Percentiles rank a stretch among this genome's conserved stretches.
Evolutionary conservation across 2,797 vertebrate species (phyloP).

Genomic region (Orestias chungarensis): DNA sequence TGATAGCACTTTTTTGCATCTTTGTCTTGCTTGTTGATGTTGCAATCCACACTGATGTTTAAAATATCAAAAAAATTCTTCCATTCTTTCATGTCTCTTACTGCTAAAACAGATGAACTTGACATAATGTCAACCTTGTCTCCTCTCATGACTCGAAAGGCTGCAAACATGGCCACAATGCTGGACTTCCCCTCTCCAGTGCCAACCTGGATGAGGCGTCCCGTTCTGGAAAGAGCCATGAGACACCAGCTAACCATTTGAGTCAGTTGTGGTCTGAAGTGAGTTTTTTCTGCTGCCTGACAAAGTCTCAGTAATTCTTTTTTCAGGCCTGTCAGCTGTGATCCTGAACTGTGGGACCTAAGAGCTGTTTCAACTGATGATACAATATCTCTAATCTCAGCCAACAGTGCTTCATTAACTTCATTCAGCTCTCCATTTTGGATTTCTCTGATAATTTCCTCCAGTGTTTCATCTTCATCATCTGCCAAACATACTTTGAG

Average conservation of each 20-base stretch:
- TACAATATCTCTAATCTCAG: constrained; percentile 30
- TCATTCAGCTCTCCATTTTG: constrained; percentile 32
- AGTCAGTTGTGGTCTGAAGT: constrained; percentile 48
- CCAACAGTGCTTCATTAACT: constrained; percentile 33
- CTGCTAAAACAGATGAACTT: constrained; percentile 64
- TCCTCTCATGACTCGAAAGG: constrained; percentile 37
- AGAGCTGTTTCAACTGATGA: not conserved
- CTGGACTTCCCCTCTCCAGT: constrained; percentile 77
- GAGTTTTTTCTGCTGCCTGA: constrained; percentile 3
- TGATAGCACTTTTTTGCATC: constrained; percentile 31
- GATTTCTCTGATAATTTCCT: constrained; percentile 63
- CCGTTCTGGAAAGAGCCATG: constrained; percentile 62
- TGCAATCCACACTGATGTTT: constrained; percentile 37
- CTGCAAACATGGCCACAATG: constrained; percentile 76
- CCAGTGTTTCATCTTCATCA: constrained; percentile 35
- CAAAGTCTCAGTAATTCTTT: constrained; percentile 10
- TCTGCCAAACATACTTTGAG: not conserved
- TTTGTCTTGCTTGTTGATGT: constrained; percentile 25
- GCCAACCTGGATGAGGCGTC: constrained; percentile 61
- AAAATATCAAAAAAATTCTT: fast-evolving
- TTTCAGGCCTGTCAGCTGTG: not conserved
- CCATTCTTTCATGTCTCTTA: constrained; percentile 42
- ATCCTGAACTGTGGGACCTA: fast-evolving
- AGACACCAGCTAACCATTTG: constrained; percentile 76
- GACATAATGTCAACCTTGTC: constrained; percentile 65